phyloP scores from a whole-genome alignment of 2,113 vertebrate genomes.

The Bothrops jararaca region DNA sequence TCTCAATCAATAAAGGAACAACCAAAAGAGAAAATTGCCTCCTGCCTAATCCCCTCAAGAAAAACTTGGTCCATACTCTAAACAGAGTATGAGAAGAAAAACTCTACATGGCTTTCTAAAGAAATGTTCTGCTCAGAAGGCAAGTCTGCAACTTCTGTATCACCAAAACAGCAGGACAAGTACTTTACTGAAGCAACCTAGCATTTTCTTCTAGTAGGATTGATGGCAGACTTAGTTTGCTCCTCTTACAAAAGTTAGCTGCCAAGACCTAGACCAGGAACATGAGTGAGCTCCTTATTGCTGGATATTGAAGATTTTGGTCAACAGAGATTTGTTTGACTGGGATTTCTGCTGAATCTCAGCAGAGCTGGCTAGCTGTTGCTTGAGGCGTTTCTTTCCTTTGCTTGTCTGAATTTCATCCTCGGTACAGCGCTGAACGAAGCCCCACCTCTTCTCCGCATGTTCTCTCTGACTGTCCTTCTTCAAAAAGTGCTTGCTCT shows the following conservation, averaged over 20 bases:
- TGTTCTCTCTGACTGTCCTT: conserved; percentile 51
- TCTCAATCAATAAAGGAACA: background rate
- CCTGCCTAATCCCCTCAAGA: background rate
- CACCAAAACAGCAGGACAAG: background rate
- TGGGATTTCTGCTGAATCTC: conserved; percentile 74
- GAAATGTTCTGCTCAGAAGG: background rate
- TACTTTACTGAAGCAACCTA: background rate
- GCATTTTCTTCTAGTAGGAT: too few relatives aligned
- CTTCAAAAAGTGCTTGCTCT: conserved; percentile 73
- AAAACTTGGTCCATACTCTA: background rate
- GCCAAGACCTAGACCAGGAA: background rate
- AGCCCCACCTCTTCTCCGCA: conserved; percentile 77
- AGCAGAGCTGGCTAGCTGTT: conserved; percentile 48
- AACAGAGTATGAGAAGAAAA: background rate
- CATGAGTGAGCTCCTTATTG: background rate
- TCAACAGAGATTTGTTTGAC: conserved; percentile 80
- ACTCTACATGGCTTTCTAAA: background rate
- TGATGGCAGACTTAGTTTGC: background rate
- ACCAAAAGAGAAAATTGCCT: background rate
- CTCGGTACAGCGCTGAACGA: conserved; percentile 81
- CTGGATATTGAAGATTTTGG: conserved; percentile 78
- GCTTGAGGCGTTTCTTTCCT: conserved; percentile 29
- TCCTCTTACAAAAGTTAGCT: background rate
- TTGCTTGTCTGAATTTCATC: conserved; percentile 74
- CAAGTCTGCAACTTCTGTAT: background rate